Evolutionary conservation across 2,113 vertebrate genomes (phyloP).

Genomic region (Mormyrus iriodes): DNA sequence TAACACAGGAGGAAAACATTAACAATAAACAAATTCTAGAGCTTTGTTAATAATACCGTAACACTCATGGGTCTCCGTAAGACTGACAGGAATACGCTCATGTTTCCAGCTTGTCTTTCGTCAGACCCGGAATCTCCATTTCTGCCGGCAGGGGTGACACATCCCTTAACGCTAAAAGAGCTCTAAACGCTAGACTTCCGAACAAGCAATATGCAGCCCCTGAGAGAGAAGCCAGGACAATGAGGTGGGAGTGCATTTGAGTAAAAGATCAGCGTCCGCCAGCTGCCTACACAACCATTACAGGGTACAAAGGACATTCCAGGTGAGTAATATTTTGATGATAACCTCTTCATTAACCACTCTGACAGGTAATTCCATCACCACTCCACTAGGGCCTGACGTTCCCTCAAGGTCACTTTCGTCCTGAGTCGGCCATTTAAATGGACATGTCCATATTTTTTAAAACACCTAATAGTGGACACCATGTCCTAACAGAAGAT

Average conservation of each 20-base stretch:
- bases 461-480: slow-evolving; percentile 16
- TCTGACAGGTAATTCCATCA: background rate
- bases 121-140: slow-evolving; percentile 3
- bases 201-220: background rate
- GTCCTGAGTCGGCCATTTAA: background rate
- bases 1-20: background rate
- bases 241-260: slow-evolving; percentile 10
- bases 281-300: slow-evolving; percentile 2
- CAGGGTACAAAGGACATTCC: slow-evolving; percentile 16
- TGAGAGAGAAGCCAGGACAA: background rate
- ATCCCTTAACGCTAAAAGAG: background rate
- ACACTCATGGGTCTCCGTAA: background rate
- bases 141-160: background rate
- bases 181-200: background rate
- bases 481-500: slow-evolving; percentile 29
- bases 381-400: background rate
- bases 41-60: background rate
- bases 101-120: background rate
- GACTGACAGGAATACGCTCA: background rate
- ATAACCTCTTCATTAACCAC: slow-evolving; percentile 16
- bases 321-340: slow-evolving; percentile 13
- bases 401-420: background rate
- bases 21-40: background rate
- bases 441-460: slow-evolving; percentile 9
- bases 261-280: slow-evolving; percentile 17